Base-by-base conservation (phyloP, 2,888 invertebrate genomes). In the Danaus chrysippus region DNA sequence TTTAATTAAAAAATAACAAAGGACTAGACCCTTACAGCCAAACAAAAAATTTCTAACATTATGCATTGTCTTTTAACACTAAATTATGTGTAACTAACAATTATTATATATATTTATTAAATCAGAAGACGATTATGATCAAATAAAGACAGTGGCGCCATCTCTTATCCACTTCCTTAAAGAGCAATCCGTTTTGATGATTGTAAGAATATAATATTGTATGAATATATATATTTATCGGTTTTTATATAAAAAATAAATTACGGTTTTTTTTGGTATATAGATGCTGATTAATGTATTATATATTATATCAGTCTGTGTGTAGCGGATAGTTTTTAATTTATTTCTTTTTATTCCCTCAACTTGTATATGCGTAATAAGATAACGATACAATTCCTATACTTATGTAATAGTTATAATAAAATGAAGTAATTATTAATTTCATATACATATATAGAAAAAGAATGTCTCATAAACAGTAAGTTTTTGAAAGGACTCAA, bases 1-100 rank as follows among this genome's bases (percentile, higher is more conserved):
- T 42, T 58, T 19, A 41, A 42, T 44, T 58, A 10, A 43, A 55
- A 61, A 42, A 10, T 57, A 57, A 61, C 17, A n/a, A 46, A 68
- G 79, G 71, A 83, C 82, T 83, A 83, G 83, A 81, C 75, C 78
- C 73, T 77, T 61, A 72, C 78, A 83, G 81, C 81, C 66, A 72
- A 54, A 75, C 3, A 49, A 49, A 49, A 15, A 17, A 17, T 5
- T 10, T 17, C 15, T 68, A 58, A 11, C 46, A 60, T 60, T 60
- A 60, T 55, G 42, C 55, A 55, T 55, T 56, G 10, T 41, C 23
- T 54, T 49, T 6, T 52, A 56, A 17, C 19, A n/a, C 55, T 56
- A 61, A 56, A 54, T 34, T 34, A 34, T 34, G 23, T 34, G 23
- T 34, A 34, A 34, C 3, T 34, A 34, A 34, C 23, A 34, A 34